Evolutionary conservation across 1,140 invertebrate genomes (phyloP).

Genomic region (Marisa cornuarietis): DNA sequence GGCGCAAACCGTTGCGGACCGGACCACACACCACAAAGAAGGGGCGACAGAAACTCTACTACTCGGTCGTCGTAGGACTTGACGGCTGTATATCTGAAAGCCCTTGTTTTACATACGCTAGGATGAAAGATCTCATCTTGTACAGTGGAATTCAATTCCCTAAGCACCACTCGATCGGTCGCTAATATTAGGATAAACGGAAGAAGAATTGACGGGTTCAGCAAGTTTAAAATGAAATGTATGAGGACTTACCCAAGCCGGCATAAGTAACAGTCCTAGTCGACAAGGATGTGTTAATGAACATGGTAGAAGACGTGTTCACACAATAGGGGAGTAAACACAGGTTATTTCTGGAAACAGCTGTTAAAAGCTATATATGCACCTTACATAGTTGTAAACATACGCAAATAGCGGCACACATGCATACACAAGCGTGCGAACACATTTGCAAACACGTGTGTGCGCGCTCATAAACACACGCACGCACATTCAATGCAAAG

Average conservation of each 20-base stretch:
- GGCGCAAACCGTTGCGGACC: too few relatives aligned
- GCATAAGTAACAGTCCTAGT: not conserved
- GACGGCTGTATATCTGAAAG: too few relatives aligned
- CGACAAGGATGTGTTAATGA: not conserved
- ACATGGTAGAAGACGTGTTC: not conserved
- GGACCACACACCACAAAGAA: too few relatives aligned
- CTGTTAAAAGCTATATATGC: not conserved
- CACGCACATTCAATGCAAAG: not conserved
- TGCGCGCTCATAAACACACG: not conserved
- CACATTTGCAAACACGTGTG: constrained; percentile 4
- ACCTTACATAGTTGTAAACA: constrained; percentile 1
- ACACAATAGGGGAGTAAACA: not conserved
- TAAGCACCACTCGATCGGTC: too few relatives aligned
- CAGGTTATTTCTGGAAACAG: not conserved
- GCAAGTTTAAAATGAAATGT: not conserved
- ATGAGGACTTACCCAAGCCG: not conserved
- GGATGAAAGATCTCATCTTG: too few relatives aligned
- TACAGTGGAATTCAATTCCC: too few relatives aligned
- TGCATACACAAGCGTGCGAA: not conserved
- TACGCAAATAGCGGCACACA: not conserved
- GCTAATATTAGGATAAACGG: too few relatives aligned
- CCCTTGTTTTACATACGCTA: too few relatives aligned
- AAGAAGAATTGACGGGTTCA: too few relatives aligned
- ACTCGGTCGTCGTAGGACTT: too few relatives aligned
- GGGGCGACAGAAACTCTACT: too few relatives aligned